These are phyloP conservation scores for Microtus richardsoni DNA, from an alignment of 2,113 vertebrate genomes.

Conservation along the genomic window DNA sequence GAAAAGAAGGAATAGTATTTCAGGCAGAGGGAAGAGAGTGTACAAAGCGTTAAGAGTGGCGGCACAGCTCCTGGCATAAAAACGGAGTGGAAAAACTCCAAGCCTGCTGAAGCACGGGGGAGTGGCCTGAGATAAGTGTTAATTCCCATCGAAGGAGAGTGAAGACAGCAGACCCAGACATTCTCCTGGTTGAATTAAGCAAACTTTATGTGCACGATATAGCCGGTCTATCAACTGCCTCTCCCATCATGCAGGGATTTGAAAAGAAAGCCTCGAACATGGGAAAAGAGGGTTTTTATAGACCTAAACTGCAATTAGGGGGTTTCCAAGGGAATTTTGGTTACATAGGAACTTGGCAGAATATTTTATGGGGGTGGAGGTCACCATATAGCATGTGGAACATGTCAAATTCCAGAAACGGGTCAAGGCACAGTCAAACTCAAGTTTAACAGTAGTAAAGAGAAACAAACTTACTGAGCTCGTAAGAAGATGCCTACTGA, in stretches of 20 bases:
- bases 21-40: neutral
- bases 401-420: neutral
- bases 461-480: neutral
- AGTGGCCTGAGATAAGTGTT: neutral
- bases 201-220: neutral
- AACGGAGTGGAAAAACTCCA: neutral
- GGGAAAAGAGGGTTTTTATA: neutral
- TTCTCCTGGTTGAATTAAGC: neutral
- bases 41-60: neutral
- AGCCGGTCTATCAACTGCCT: neutral
- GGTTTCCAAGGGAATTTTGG: neutral
- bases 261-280: neutral
- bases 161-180: neutral
- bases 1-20: neutral
- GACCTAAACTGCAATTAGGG: neutral
- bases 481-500: neutral
- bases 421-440: neutral
- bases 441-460: neutral
- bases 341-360: neutral
- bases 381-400: neutral
- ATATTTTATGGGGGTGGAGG: neutral
- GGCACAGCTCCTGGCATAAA: neutral
- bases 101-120: neutral
- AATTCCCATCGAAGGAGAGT: neutral
- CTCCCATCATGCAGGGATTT: neutral